phyloP scores from a whole-genome alignment of 2,888 invertebrate species.

The Tetrapedia diversipes region DNA sequence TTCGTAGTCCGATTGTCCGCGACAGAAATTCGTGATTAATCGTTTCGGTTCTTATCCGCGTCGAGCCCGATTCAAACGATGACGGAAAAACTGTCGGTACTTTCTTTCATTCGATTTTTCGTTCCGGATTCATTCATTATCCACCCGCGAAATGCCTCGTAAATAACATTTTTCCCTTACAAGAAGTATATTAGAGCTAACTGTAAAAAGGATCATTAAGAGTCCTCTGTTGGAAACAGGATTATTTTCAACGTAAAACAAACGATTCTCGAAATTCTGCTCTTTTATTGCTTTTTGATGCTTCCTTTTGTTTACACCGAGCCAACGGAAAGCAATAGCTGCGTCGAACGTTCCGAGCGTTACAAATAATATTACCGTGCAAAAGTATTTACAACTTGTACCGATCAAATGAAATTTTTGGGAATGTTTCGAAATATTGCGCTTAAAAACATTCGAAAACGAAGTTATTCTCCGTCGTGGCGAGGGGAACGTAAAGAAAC shows the following conservation, averaged over 20 bases:
- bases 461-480: neutral
- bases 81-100: conserved; percentile 51
- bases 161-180: conserved; percentile 35
- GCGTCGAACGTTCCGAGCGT: too few species aligned
- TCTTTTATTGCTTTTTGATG: neutral
- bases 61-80: conserved; percentile 47
- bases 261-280: neutral
- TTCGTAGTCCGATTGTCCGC: conserved; percentile 66
- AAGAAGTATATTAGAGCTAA: conserved; percentile 35
- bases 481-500: neutral
- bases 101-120: conserved; percentile 58
- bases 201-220: conserved; percentile 41
- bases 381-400: too few species aligned
- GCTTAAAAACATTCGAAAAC: neutral
- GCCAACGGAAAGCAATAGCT: too few species aligned
- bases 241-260: conserved; percentile 8
- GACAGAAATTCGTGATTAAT: conserved; percentile 65
- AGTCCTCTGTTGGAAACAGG: conserved; percentile 3
- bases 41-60: conserved; percentile 53
- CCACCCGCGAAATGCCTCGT: conserved; percentile 26
- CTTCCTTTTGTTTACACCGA: neutral
- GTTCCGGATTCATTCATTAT: conserved; percentile 35
- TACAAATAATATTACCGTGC: too few species aligned
- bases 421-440: too few species aligned
- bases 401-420: too few species aligned